phyloP scores from a whole-genome alignment of 2,888 invertebrate species.

The Aproaerema taeniolella region DNA sequence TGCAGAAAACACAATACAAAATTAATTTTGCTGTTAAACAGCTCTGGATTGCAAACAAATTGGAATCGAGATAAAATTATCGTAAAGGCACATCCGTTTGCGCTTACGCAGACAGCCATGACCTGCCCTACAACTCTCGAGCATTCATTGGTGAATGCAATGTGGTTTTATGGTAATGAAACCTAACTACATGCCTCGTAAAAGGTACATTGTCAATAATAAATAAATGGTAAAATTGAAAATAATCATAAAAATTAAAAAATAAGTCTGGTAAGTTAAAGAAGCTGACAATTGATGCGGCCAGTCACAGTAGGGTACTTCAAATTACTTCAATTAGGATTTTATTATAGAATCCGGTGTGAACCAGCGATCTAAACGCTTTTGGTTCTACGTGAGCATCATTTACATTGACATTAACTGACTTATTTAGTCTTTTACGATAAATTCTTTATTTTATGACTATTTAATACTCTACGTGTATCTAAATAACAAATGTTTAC shows the following conservation, averaged over 20 bases:
- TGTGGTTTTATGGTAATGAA: slow-evolving; percentile 46
- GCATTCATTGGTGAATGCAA: slow-evolving; percentile 48
- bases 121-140: slow-evolving; percentile 67
- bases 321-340: slow-evolving; percentile 30
- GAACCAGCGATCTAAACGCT: slow-evolving; percentile 24
- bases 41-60: slow-evolving; percentile 31
- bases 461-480: too few species aligned
- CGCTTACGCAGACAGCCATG: slow-evolving; percentile 68
- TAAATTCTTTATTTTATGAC: too few species aligned
- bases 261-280: too few species aligned
- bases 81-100: slow-evolving; percentile 62
- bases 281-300: too few species aligned
- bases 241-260: neutral
- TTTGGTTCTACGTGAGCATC: slow-evolving; percentile 11
- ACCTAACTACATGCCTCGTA: too few species aligned
- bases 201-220: too few species aligned
- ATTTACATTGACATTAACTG: neutral
- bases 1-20: slow-evolving; percentile 23
- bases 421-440: neutral
- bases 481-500: too few species aligned
- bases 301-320: too few species aligned
- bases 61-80: slow-evolving; percentile 57
- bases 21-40: slow-evolving; percentile 30
- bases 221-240: too few species aligned
- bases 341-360: slow-evolving; percentile 30